Conservation (phyloP, 2,888 invertebrate species). For the Philopedon plagiatum region DNA sequence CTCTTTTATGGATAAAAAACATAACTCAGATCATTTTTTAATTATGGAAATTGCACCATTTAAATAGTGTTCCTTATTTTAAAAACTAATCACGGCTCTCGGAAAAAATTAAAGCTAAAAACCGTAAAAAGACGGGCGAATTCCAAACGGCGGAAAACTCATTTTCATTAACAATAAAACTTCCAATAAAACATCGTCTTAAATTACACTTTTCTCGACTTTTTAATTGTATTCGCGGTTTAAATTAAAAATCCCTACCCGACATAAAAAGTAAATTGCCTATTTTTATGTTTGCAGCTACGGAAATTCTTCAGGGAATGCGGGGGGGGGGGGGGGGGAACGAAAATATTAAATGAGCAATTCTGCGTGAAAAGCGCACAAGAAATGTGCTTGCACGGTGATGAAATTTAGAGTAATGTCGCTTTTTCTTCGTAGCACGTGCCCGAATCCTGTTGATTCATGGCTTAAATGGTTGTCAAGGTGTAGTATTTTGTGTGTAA, state of each 20-base stretch:
- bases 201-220: slow-evolving; percentile 50
- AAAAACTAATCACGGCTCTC: slow-evolving; percentile 17
- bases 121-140: slow-evolving; percentile 40
- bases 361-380: neutral
- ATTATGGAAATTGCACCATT: no score
- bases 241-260: slow-evolving; percentile 66
- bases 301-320: slow-evolving; percentile 11
- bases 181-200: slow-evolving; percentile 49
- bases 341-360: slow-evolving; percentile 9
- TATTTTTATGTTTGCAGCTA: slow-evolving; percentile 62
- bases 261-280: slow-evolving; percentile 67
- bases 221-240: slow-evolving; percentile 59
- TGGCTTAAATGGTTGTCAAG: no score
- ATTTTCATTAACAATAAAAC: slow-evolving; percentile 52
- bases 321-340: no score
- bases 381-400: no score
- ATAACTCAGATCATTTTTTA: no score
- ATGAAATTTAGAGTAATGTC: no score
- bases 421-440: no score
- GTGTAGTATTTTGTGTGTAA: no score
- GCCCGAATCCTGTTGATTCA: no score
- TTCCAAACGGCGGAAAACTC: slow-evolving; percentile 45
- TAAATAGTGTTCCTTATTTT: neutral
- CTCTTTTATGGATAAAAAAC: no score
- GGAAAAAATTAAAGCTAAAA: slow-evolving; percentile 29